Evolutionary conservation across 2,113 vertebrate species (phyloP).

Genomic region (Eulemur rufifrons): DNA sequence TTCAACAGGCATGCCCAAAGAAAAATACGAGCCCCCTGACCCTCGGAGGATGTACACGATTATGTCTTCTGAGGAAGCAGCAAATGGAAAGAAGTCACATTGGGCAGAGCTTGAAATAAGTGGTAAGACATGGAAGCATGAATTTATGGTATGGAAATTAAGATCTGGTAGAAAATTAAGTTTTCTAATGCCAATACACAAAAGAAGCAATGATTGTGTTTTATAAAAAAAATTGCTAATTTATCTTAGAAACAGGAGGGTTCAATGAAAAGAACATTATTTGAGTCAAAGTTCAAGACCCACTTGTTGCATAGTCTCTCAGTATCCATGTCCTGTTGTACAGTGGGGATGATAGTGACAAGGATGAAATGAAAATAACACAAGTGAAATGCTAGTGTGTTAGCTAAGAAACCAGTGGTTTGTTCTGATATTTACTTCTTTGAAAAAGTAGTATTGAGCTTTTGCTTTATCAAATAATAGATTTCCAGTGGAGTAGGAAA

Average conservation of each 20-base stretch:
- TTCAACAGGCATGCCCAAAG: slow-evolving; percentile 98
- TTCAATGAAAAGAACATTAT: neutral
- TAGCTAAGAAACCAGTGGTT: neutral
- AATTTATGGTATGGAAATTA: slow-evolving; percentile 49
- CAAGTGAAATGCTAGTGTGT: neutral
- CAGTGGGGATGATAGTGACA: neutral
- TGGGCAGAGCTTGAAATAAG: slow-evolving; percentile 99
- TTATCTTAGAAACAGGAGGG: slow-evolving; percentile 25
- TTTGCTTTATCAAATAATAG: neutral
- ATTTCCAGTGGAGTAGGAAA: neutral
- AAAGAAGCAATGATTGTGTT: neutral
- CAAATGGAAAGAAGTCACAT: slow-evolving; percentile 98
- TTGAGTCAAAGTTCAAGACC: slow-evolving; percentile 43
- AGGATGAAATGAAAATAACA: slow-evolving; percentile 10
- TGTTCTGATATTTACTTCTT: slow-evolving; percentile 39
- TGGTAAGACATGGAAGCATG: slow-evolving; percentile 86
- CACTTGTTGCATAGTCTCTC: neutral
- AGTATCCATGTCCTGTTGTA: neutral
- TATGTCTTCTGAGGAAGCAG: slow-evolving; percentile 98
- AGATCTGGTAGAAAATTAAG: slow-evolving; percentile 18
- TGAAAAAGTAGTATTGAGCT: neutral
- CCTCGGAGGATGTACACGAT: slow-evolving; percentile 99
- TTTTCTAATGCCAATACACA: neutral
- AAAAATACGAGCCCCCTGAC: slow-evolving; percentile 99
- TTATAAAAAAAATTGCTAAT: neutral